Evolutionary conservation across 2,113 vertebrate species (phyloP).

Genomic region (Limanda limanda): DNA sequence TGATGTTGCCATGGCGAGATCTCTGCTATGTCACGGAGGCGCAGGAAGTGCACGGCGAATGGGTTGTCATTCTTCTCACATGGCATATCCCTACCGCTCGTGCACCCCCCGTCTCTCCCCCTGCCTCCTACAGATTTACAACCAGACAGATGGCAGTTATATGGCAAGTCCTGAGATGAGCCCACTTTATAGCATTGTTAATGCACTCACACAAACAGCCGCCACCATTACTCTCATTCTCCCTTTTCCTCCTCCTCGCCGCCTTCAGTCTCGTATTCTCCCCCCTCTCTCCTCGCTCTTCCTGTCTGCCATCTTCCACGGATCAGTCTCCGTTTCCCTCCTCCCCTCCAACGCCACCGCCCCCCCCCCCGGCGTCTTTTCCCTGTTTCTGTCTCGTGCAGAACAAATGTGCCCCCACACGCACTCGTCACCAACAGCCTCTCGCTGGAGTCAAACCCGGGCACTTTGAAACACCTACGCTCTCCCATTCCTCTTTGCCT

Average conservation of each 20-base stretch:
- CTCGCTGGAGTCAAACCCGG: constrained; percentile 68
- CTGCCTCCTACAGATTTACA: constrained; percentile 91
- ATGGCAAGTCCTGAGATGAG: constrained; percentile 95
- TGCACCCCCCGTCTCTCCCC: constrained; percentile 76
- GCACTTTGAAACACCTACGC: constrained; percentile 75
- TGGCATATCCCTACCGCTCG: constrained; percentile 74
- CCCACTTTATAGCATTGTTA: constrained; percentile 96
- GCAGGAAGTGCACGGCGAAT: constrained; percentile 54
- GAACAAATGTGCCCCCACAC: constrained; percentile 66
- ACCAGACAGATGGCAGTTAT: constrained; percentile 96
- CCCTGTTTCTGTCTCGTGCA: constrained; percentile 55
- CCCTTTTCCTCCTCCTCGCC: constrained; percentile 43
- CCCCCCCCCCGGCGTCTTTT: constrained; percentile 46
- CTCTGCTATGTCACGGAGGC: constrained; percentile 46
- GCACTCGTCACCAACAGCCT: constrained; percentile 62
- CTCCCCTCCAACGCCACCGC: constrained; percentile 75
- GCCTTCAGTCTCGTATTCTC: constrained; percentile 35
- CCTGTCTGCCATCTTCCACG: constrained; percentile 66
- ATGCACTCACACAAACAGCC: constrained; percentile 97
- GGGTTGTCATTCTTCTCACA: constrained; percentile 74
- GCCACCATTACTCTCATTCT: constrained; percentile 75
- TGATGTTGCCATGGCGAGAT: constrained; percentile 35
- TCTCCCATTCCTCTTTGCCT: constrained; percentile 71
- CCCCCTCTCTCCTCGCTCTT: constrained; percentile 42
- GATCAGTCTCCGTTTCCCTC: constrained; percentile 90